Evolutionary conservation across 2,113 vertebrate species (phyloP).

Genomic region (Cyanoderma ruficeps): DNA sequence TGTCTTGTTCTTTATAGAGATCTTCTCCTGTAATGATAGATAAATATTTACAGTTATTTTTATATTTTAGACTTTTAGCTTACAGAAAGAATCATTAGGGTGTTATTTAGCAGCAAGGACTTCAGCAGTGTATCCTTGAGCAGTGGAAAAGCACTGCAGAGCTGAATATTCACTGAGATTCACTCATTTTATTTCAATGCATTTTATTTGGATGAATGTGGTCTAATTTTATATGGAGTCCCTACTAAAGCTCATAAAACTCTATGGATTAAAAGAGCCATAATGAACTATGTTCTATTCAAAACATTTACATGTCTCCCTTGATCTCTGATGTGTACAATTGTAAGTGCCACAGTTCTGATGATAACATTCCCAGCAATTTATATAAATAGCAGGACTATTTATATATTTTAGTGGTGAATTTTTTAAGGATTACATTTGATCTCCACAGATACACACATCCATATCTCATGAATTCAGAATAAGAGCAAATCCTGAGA

Average conservation of each 20-base stretch:
- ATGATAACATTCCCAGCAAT: neutral
- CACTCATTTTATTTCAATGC: neutral
- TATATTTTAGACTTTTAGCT: neutral
- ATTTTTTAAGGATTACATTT: neutral
- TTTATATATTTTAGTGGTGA: neutral
- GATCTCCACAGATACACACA: neutral
- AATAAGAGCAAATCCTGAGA: neutral
- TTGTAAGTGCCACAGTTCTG: neutral
- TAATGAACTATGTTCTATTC: neutral
- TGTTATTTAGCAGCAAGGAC: neutral
- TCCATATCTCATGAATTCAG: neutral
- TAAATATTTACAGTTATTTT: conserved; percentile 22
- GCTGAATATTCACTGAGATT: neutral
- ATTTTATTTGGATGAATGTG: neutral
- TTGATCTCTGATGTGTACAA: neutral
- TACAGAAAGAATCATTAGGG: neutral
- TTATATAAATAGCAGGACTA: neutral
- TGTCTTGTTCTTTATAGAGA: neutral
- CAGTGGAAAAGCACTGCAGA: neutral
- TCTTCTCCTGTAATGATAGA: neutral
- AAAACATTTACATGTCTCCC: neutral
- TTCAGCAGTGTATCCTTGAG: neutral
- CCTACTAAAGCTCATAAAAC: neutral
- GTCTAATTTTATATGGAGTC: neutral
- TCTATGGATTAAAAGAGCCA: neutral